Conservation (phyloP, 2,888 invertebrate species). For the Netelia inedita region DNA sequence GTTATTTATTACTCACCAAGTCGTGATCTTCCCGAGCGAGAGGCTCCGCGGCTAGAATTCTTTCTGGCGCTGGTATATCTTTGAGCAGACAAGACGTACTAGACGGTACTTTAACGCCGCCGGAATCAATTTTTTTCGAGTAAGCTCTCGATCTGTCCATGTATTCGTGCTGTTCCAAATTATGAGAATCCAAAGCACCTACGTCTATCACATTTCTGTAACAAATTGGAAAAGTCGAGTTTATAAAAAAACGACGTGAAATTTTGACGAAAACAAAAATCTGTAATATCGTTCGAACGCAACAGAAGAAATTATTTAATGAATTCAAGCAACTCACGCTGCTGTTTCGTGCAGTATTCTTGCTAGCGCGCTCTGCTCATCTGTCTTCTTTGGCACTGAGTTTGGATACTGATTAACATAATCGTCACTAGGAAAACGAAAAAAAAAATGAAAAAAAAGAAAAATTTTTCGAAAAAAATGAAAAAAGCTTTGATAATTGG, state of each 20-base stretch:
- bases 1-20: constrained; percentile 87
- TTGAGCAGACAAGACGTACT: constrained; percentile 87
- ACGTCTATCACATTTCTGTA: constrained; percentile 96
- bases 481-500: constrained; percentile 18
- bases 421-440: constrained; percentile 87
- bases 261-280: background rate
- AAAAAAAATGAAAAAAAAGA: constrained; percentile 73
- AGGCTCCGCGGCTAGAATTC: constrained; percentile 88
- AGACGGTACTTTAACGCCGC: constrained; percentile 84
- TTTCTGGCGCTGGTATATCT: constrained; percentile 92
- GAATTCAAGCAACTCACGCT: constrained; percentile 88
- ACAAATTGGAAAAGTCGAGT: constrained; percentile 63
- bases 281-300: background rate
- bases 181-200: constrained; percentile 95
- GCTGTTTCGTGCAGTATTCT: constrained; percentile 96
- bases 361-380: constrained; percentile 96
- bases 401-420: constrained; percentile 88
- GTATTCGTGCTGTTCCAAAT: constrained; percentile 95
- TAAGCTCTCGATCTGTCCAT: constrained; percentile 87
- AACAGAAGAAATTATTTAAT: constrained; percentile 43
- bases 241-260: constrained; percentile 8
- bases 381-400: constrained; percentile 91
- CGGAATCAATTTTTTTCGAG: constrained; percentile 83
- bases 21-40: constrained; percentile 88
- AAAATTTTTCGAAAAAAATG: constrained; percentile 1